These are phyloP conservation scores for Phasianus colchicus DNA, from an alignment of 2,113 vertebrate species.

Conservation along the genomic window DNA sequence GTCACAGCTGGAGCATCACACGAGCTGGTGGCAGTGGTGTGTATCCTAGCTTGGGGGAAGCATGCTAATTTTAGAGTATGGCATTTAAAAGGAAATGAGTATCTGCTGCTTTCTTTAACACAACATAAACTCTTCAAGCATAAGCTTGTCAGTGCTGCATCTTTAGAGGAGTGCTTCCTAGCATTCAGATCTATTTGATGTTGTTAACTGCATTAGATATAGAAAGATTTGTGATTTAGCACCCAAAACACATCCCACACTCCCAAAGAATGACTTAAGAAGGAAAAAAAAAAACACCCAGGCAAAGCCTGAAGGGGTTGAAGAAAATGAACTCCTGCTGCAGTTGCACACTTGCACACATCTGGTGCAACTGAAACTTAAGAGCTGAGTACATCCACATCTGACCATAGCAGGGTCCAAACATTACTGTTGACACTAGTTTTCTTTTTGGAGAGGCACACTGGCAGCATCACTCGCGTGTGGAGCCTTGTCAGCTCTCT, in stretches of 20 bases:
- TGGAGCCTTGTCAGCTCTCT: constrained; percentile 63
- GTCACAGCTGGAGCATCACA: neutral
- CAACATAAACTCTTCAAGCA: constrained; percentile 5
- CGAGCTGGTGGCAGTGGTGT: neutral
- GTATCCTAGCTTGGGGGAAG: neutral
- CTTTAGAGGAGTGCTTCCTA: neutral
- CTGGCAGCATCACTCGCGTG: constrained; percentile 49
- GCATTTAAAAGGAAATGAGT: neutral
- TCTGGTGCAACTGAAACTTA: constrained; percentile 65
- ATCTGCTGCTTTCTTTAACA: neutral
- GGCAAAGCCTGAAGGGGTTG: neutral
- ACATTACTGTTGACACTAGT: constrained; percentile 62
- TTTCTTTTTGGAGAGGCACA: constrained; percentile 63
- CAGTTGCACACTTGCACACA: constrained; percentile 59
- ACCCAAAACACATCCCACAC: neutral
- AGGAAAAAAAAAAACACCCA: neutral
- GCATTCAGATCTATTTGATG: neutral
- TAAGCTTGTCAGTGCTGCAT: neutral
- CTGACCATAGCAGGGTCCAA: constrained; percentile 53
- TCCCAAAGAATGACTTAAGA: neutral
- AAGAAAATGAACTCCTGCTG: constrained; percentile 33
- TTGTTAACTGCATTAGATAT: neutral
- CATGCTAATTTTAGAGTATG: neutral
- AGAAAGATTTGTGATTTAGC: neutral
- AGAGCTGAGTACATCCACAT: constrained; percentile 58